Evolutionary conservation across 2,888 invertebrate species (phyloP).

Genomic region (Melinaea menophilus): DNA sequence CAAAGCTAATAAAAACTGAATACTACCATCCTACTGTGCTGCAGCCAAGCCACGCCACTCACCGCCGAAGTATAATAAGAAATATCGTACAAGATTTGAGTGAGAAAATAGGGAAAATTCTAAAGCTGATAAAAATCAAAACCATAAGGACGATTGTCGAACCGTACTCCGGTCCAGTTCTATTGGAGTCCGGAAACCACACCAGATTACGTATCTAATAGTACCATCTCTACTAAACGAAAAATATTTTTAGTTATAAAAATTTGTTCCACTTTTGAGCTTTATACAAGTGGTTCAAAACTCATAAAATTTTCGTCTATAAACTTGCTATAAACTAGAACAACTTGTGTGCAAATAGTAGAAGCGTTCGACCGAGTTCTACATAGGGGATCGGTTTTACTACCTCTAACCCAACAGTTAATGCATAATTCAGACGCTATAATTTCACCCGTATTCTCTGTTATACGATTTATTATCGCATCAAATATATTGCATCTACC

Average conservation of each 20-base stretch:
- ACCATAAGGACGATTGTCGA: not conserved
- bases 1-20: too few relatives aligned
- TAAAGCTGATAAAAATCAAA: constrained; percentile 1
- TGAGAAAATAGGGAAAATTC: too few relatives aligned
- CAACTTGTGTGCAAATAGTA: constrained; percentile 37
- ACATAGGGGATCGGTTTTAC: constrained; percentile 54
- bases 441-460: constrained; percentile 64
- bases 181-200: not conserved
- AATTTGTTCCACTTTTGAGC: constrained; percentile 46
- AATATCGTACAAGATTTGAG: too few relatives aligned
- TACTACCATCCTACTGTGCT: too few relatives aligned
- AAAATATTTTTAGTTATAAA: not conserved
- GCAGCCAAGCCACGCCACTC: too few relatives aligned
- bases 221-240: not conserved
- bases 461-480: constrained; percentile 60
- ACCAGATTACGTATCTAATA: constrained; percentile 4
- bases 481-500: constrained; percentile 40
- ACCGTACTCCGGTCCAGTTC: not conserved
- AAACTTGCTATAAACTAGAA: constrained; percentile 52
- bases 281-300: constrained; percentile 49
- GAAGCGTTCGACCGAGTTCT: constrained; percentile 26
- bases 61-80: too few relatives aligned
- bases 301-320: constrained; percentile 53
- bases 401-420: constrained; percentile 53
- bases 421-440: constrained; percentile 73